Evolutionary conservation across 2,797 vertebrate genomes (phyloP).

Genomic region (Alca torda): DNA sequence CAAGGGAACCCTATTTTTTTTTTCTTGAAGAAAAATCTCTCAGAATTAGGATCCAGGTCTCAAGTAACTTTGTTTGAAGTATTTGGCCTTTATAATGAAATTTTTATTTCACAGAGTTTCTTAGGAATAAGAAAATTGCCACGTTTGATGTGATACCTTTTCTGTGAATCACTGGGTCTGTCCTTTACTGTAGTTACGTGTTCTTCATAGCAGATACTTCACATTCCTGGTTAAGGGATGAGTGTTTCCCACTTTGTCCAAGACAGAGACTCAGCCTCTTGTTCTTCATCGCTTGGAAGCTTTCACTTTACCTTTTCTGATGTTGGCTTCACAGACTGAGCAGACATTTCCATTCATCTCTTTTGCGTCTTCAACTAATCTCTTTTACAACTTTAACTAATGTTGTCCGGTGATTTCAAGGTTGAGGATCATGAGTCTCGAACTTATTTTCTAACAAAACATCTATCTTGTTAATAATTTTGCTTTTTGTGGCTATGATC

Average conservation of each 20-base stretch:
- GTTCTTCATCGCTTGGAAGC: not conserved
- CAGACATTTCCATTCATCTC: not conserved
- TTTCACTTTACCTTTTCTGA: not conserved
- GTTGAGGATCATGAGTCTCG: not conserved
- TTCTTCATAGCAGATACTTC: not conserved
- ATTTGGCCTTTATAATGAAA: not conserved
- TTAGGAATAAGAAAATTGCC: not conserved
- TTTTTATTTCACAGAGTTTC: not conserved
- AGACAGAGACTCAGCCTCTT: not conserved
- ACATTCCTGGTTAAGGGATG: not conserved
- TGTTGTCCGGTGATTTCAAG: not conserved
- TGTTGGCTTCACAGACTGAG: not conserved
- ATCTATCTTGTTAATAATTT: not conserved
- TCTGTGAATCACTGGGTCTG: not conserved
- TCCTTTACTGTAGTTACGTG: not conserved
- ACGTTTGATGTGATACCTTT: not conserved
- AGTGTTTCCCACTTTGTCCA: not conserved
- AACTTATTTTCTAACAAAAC: not conserved
- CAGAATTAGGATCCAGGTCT: not conserved
- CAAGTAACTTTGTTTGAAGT: not conserved
- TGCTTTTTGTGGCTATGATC: not conserved
- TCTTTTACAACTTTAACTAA: not conserved
- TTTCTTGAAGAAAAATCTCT: not conserved
- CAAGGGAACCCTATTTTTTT: not conserved
- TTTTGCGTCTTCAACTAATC: not conserved